A percentile compares a stretch with the other conserved stretches of the same genome.
These are phyloP conservation scores for Dipodomys merriami DNA, from an alignment of 2,113 vertebrate species.

Conservation along the genomic window DNA sequence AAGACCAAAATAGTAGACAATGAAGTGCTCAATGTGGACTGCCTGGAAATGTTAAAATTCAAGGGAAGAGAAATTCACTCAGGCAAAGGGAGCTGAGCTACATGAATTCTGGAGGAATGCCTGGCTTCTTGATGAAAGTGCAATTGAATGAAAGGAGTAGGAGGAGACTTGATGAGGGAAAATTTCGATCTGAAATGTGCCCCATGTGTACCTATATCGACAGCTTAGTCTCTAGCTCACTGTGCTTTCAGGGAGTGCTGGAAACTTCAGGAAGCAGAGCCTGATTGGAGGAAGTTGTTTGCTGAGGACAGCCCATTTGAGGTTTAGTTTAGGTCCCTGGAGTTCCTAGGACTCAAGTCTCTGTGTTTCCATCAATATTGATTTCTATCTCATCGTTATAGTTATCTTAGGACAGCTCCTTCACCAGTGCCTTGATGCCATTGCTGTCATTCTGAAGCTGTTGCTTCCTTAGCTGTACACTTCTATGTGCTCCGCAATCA, in stretches of 20 bases:
- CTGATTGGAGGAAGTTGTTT: not conserved
- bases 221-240: not conserved
- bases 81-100: not conserved
- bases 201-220: too few relatives aligned
- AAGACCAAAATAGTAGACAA: not conserved
- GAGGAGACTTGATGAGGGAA: not conserved
- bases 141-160: not conserved
- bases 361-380: not conserved
- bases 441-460: not conserved
- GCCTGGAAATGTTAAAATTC: not conserved
- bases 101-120: not conserved
- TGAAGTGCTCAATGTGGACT: not conserved
- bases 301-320: not conserved
- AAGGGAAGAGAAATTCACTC: not conserved
- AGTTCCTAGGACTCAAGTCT: not conserved
- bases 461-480: not conserved
- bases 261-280: not conserved
- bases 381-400: too few relatives aligned
- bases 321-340: not conserved
- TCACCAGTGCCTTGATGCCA: not conserved
- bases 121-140: not conserved
- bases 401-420: not conserved
- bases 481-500: not conserved
- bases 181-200: not conserved
- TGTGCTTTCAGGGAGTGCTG: not conserved